Base-by-base conservation (phyloP, 2,797 vertebrate species). In the Linurgus olivaceus region DNA sequence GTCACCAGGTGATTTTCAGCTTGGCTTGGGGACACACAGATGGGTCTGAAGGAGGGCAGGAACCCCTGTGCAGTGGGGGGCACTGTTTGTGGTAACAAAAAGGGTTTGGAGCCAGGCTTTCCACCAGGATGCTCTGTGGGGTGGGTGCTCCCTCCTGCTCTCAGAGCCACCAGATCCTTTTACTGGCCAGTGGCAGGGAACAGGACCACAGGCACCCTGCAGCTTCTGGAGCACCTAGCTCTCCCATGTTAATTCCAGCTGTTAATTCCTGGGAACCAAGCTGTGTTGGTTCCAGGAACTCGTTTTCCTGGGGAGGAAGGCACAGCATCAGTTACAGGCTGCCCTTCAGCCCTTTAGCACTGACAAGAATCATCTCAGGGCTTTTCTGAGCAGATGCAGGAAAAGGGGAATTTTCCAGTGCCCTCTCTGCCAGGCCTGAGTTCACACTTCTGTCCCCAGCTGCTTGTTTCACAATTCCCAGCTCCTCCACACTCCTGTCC, bases 381-480 rank as follows among this genome's bases (percentile, higher is more conserved):
- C 16, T 17, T 76, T 86, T 57, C 66, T 54, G 61, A 70, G 38
- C 10, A 17, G 62, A 12, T 10, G 7, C 26, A 33, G 35, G 4
- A 18, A 28, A 40, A 29, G 42, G 47, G 37, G 57, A 58, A 21
- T 40, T 12, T 12, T 1, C 7, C 47, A 24, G 35, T 4, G 3
- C 26, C 84, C 35, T 0, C 23, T 81, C 38, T 0, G 2, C 33
- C 12, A 42, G 29, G 42, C 38, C 21, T 40, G 10, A 15, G 7
- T 31, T 75, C 59, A 5, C 42, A 14, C 25, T 31, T 12, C 11
- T 28, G 20, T 48, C 59, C 29, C 29, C 6, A 5, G 10, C 25
- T 18, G 35, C 45, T 78, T 1, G 0, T 29, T 48, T 42, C 23
- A 6, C 25, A 15, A 45, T 13, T 44, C 77, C 35, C 38, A n/a